Base-by-base conservation (phyloP, 2,113 vertebrate species). In the Chascanopsetta lugubris region DNA sequence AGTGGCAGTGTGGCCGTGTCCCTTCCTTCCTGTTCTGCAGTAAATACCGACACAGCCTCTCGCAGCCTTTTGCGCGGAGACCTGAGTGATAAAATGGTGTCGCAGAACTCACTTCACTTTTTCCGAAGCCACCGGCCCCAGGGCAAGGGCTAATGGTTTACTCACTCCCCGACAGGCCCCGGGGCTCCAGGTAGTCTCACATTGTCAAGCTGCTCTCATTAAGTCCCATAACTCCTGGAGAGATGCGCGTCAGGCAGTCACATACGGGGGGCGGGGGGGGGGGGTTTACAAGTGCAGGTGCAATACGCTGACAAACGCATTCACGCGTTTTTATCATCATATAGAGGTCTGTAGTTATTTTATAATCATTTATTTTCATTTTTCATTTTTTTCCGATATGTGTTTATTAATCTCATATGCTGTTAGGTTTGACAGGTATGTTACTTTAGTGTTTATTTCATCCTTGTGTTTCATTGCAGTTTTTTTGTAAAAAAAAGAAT, bases 131-230 rank as follows among this genome's bases (percentile, higher is more conserved):
- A 40, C 88, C 90, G 76, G 83, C 87, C 90, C 80, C 57, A 70
- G 64, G 89, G 88, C 87, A 79, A 87, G 70, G 83, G 83, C 87
- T 92, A 92, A 92, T 91, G 87, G 92, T 87, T 88, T 89, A 86
- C 89, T 89, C 71, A 77, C 88, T 88, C 82, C 83, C 73, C 88
- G 77, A 77, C 80, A 86, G 84, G 74, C 87, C 90, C 89, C 68
- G 54, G 10, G 89, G 88, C 90, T 77, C 62, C 82, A 79, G 85
- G 67, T 86, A 85, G 77, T 88, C 80, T 84, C 78, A 84, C 82
- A 86, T 85, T 86, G 87, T 80, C 82, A 80, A 69, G 76, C 69
- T 77, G 78, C 74, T 85, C 88, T 90, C 87, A 91, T 91, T 91
- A 91, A 76, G 58, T 90, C 81, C 87, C 69, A 83, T 88, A 85